phyloP scores from a whole-genome alignment of 35 echinoderm and acorn worm species.

The Patiria miniata region DNA sequence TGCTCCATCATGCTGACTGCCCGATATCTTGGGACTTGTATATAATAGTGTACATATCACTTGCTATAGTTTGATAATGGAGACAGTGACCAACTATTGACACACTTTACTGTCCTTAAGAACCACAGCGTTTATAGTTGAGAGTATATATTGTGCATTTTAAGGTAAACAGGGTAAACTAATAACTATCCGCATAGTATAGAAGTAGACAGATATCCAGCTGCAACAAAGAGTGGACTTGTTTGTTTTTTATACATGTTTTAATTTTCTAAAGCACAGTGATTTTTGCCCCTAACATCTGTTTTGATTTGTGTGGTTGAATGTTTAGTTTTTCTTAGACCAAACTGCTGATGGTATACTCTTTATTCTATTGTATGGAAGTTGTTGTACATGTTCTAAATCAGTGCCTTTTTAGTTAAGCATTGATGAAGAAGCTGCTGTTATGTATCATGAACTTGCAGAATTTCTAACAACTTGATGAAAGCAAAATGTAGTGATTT shows the following conservation, averaged over 20 bases:
- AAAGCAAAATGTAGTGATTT: too few species aligned
- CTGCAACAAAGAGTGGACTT: neutral
- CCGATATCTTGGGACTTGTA: neutral
- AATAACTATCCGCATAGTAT: neutral
- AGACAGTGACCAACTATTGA: neutral
- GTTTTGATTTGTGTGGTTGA: too few species aligned
- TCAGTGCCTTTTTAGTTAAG: too few species aligned
- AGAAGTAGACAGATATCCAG: neutral
- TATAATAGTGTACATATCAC: constrained; percentile 21
- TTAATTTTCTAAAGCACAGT: neutral
- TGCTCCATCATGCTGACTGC: too few species aligned
- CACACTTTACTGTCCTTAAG: neutral
- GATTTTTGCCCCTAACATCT: too few species aligned
- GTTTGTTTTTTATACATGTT: neutral
- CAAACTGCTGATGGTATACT: too few species aligned
- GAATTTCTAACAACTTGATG: too few species aligned
- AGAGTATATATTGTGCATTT: neutral
- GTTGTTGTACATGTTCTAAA: too few species aligned
- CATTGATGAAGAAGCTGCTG: too few species aligned
- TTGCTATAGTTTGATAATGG: neutral
- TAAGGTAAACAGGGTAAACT: constrained; percentile 29
- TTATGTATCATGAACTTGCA: too few species aligned
- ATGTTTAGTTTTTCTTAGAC: too few species aligned
- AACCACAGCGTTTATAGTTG: neutral
- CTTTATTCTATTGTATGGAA: too few species aligned